Percentiles rank a stretch among this genome's conserved stretches.
phyloP scores from a whole-genome alignment of 30 jellyfish, hydroid and myxozoan species.

The Clytia hemisphaerica region DNA sequence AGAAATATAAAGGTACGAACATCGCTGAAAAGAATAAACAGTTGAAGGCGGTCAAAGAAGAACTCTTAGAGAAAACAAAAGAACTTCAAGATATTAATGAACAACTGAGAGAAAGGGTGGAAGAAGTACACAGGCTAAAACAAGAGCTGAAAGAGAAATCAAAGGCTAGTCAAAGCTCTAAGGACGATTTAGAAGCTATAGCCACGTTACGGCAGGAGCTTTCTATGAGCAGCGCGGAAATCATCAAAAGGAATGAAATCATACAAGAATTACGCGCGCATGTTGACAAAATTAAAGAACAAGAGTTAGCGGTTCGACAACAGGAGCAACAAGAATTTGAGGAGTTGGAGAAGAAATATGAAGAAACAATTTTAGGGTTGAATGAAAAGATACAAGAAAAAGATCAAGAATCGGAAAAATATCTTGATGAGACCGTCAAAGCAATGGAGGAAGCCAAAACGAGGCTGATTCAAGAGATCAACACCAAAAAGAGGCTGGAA shows the following conservation, averaged over 20 bases:
- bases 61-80: conserved; percentile 12
- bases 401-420: not conserved
- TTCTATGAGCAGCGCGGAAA: not conserved
- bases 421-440: not conserved
- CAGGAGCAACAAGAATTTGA: conserved; percentile 17
- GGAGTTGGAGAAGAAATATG: conserved; percentile 2
- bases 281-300: conserved; percentile 6
- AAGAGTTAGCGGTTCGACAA: conserved; percentile 2
- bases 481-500: not conserved
- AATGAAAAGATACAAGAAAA: not conserved
- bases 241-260: conserved; percentile 16
- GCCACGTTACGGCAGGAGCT: conserved; percentile 9
- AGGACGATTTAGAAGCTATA: not conserved
- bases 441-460: not conserved
- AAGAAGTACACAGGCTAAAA: conserved; percentile 10
- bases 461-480: conserved; percentile 2
- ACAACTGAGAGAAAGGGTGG: conserved; percentile 20
- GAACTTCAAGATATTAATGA: conserved; percentile 29
- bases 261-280: conserved; percentile 9
- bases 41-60: not conserved
- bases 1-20: not conserved
- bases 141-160: conserved; percentile 20
- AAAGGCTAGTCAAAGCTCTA: not conserved
- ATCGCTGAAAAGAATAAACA: not conserved
- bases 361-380: not conserved